Evolutionary conservation across 2,113 vertebrate species (phyloP).

Genomic region (Aepyceros melampus): DNA sequence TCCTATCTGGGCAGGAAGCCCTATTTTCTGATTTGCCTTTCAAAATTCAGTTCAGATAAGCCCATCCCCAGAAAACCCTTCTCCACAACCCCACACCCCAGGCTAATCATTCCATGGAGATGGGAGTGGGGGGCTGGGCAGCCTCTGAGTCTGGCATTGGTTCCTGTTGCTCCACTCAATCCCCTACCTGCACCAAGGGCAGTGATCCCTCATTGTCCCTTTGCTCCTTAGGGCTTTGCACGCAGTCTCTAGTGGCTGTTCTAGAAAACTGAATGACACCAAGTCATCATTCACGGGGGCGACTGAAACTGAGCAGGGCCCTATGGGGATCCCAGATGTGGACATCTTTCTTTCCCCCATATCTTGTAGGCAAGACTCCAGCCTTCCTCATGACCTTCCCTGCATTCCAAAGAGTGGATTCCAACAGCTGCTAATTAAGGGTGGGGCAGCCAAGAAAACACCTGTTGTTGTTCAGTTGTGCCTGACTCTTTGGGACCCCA

Average conservation of each 20-base stretch:
- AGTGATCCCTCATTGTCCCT: not conserved
- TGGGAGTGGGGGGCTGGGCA: not conserved
- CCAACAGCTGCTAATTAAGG: not conserved
- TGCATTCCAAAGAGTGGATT: not conserved
- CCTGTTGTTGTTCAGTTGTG: not conserved
- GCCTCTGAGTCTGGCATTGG: not conserved
- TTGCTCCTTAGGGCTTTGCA: not conserved
- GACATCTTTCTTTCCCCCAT: not conserved
- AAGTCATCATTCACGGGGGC: accelerated
- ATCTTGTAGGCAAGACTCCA: not conserved
- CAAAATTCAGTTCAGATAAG: not conserved
- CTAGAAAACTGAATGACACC: not conserved
- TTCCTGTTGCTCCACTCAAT: not conserved
- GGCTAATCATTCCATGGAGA: not conserved
- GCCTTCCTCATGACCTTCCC: not conserved
- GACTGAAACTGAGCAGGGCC: not conserved
- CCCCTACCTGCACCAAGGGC: not conserved
- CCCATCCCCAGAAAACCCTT: not conserved
- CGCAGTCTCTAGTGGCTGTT: not conserved
- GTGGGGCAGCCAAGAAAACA: not conserved
- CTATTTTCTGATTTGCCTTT: not conserved
- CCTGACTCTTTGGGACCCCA: not conserved
- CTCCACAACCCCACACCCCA: not conserved
- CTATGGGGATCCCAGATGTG: not conserved
- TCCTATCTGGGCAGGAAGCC: not conserved